Evolutionary conservation across 2,888 invertebrate genomes (phyloP).

Genomic region (Rambutsinella grinnellia): DNA sequence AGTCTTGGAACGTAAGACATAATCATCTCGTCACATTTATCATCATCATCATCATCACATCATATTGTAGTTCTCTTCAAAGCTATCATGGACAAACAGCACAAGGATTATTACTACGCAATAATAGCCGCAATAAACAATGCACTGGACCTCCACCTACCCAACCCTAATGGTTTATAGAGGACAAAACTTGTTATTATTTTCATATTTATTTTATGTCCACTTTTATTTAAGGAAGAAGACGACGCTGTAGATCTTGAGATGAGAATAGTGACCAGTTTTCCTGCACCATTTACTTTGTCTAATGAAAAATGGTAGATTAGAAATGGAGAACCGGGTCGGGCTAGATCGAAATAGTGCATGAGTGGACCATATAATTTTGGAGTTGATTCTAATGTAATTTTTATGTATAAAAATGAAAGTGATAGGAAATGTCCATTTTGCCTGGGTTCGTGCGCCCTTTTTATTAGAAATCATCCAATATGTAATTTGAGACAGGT

Average conservation of each 20-base stretch:
- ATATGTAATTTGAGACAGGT: neutral
- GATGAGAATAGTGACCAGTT: neutral
- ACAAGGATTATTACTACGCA: neutral
- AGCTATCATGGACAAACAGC: neutral
- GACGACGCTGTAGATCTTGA: neutral
- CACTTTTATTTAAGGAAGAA: neutral
- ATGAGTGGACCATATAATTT: neutral
- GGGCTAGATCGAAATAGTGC: neutral
- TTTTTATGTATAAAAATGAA: neutral
- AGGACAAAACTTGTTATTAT: neutral
- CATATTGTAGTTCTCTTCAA: neutral
- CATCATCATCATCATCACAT: constrained; percentile 5
- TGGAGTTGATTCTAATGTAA: neutral
- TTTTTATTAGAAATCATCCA: neutral
- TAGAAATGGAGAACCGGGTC: neutral
- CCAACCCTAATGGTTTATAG: neutral
- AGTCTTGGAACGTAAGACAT: neutral
- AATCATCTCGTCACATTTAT: constrained; percentile 30
- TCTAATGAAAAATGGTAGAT: too few relatives aligned
- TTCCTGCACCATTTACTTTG: too few relatives aligned
- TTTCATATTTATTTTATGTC: neutral
- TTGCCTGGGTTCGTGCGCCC: neutral
- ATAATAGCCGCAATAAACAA: neutral
- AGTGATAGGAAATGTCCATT: neutral
- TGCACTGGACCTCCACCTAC: neutral